Base-by-base conservation (phyloP, 2,888 invertebrate genomes). In the Euclidia mi region DNA sequence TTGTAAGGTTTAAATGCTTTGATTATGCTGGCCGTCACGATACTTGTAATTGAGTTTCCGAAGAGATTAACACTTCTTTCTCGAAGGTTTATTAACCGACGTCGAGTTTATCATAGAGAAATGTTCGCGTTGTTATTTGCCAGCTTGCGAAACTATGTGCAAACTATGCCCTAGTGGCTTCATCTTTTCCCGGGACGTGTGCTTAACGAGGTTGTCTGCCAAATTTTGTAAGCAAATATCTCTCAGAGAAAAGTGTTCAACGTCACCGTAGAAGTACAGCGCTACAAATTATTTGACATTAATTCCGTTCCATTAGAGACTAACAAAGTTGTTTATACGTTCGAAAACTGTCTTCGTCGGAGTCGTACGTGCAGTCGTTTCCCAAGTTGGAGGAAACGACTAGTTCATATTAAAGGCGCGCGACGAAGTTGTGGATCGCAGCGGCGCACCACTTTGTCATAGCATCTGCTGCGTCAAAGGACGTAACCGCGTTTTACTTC, bases 351-450 rank as follows among this genome's bases (percentile, higher is more conserved):
- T 79, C 81, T 81, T 81, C 76, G 73, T 74, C 55, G 63, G 73
- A 71, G 65, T 64, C 65, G 77, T 81, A 86, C 83, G 81, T 82
- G 84, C 78, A 82, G 78, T 81, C 82, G 78, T 84, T 84, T 66
- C 31, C 79, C 71, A 86, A 87, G 82, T 86, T 88, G 71, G 72
- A 76, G 74, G 80, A 78, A 81, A 79, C 79, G 78, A 84, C 84
- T 87, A 78, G 79, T 87, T 82, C 81, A 84, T 88, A 88, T 85
- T 87, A 85, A 87, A 87, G 81, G 80, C 77, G 76, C 71, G 78
- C 78, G 79, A 76, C 79, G 79, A 85, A 88, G 81, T 87, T 85
- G 76, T 71, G 74, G 79, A 79, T 80, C 74, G 78, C 71, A 79
- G 71, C 71, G 69, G 77, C 66, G 78, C 76, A 76, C 79, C 79